Evolutionary conservation across 2,797 vertebrate genomes (phyloP), one percentile per base, ranked within the genome.

Genomic region (Sebastes taczanowskii): DNA sequence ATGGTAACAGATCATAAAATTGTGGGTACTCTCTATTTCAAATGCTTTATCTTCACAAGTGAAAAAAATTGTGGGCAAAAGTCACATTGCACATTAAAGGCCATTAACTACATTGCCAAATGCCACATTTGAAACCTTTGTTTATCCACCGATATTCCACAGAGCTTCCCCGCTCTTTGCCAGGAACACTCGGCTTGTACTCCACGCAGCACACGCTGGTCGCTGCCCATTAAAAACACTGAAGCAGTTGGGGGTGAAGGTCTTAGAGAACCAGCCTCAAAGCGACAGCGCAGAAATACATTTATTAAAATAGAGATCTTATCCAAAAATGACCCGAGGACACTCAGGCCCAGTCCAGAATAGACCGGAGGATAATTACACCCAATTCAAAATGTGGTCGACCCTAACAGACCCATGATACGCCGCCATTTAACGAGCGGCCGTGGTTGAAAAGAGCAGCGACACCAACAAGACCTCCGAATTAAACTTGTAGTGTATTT

Each of bases 21-120:
- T 68, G 32, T 16, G 16, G 42, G 13, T 11, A 2, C 38, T 38
- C 80, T 76, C 60, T 60, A 42, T 76, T 82, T 78, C 22, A 65
- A 76, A 53, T 58, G 69, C 68, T 81, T 55, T 18, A 74, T 84
- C 83, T 78, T 81, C 64, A 58, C 32, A 27, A 58, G 22, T 22
- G 59, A 80, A 72, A 52, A 30, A 34, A 46, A 55, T 49, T 29
- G 49, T 29, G 5, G 23, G 25, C 13, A 27, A 61, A 62, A 63
- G 61, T 74, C 56, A n/a, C 29, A 34, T 53, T 56, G 34, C 78
- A 30, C 23, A 67, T 61, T 67, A 62, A 52, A 58, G 55, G 56
- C 62, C 53, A 62, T 71, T 27, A 62, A 77, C 71, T 53, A 32
- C 56, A 9, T 71, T 58, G 66, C 77, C 74, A 61, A 62, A 77